Evolutionary conservation across 1,140 invertebrate species (phyloP).

Genomic region (Antheraea pernyi): DNA sequence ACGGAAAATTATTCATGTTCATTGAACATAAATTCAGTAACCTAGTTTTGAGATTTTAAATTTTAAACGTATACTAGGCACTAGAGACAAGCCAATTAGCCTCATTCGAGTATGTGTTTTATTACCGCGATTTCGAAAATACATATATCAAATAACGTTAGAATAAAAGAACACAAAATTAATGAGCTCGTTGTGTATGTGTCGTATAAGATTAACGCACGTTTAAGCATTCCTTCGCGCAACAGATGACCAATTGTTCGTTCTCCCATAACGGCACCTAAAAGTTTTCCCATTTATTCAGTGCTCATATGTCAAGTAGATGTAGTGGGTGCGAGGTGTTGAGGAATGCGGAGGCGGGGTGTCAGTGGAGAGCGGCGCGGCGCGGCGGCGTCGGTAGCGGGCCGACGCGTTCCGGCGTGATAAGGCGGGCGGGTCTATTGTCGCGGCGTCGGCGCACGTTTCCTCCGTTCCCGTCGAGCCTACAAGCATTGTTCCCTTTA

Average conservation of each 20-base stretch:
- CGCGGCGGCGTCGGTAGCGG: conserved; percentile 18
- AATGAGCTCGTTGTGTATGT: conserved; percentile 20
- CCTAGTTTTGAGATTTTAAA: too few species aligned
- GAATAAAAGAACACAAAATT: not conserved
- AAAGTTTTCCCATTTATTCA: conserved; percentile 78
- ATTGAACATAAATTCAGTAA: too few species aligned
- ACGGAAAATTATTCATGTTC: too few species aligned
- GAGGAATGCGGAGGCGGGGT: conserved; percentile 18
- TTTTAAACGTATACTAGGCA: too few species aligned
- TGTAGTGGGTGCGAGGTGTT: conserved; percentile 29
- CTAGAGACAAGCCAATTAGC: too few species aligned
- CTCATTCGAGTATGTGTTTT: too few species aligned
- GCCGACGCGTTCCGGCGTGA: conserved; percentile 65
- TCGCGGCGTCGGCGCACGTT: conserved; percentile 73
- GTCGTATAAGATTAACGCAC: conserved; percentile 46
- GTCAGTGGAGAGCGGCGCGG: conserved; percentile 22
- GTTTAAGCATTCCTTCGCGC: conserved; percentile 45
- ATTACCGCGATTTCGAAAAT: too few species aligned
- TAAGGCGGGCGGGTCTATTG: conserved; percentile 69
- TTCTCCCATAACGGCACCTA: conserved; percentile 61
- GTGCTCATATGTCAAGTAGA: conserved; percentile 71
- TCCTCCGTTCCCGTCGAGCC: conserved; percentile 71
- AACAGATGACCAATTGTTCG: conserved; percentile 75
- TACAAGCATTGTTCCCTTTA: conserved; percentile 60
- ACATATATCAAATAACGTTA: too few species aligned